Evolutionary conservation across 2,888 invertebrate genomes (phyloP), one percentile per base, ranked within the genome.

Genomic region (Cephus pulcher): DNA sequence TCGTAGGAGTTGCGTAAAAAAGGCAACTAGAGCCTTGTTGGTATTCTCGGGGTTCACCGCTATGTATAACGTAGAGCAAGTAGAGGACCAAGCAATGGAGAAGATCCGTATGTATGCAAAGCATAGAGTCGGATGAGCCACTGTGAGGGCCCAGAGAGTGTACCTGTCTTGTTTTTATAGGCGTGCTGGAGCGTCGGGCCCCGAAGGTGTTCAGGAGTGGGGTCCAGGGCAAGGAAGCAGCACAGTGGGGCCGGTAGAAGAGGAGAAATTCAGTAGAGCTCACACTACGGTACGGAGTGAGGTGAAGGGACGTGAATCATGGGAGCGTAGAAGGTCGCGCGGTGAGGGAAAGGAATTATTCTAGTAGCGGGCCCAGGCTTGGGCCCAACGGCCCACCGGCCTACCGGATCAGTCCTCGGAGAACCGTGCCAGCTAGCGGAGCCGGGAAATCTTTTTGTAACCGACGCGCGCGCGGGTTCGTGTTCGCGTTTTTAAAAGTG

Each of bases 81-180:
- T 56, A 56, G 56, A 56, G 56, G 23, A 71, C 15, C 33, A 32
- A 23, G 71, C 71, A 34, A 1, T 32, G 71, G 34, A 34, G 33
- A 33, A 70, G 32, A 71, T 71, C 71, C 75, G 74, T 70, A 32
- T 75, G 78, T 40, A 80, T 77, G 77, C 86, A 89, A 88, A 89
- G 86, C 86, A 85, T 86, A 84, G 88, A 89, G 88, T 89, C 87
- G 85, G 87, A 89, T 87, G 89, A 90, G 90, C 91, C 90, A 90
- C 91, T 88, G 91, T 88, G 89, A 90, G 89, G 90, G 90, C 86
- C 88, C 87, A 84, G 89, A 88, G 89, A 90, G 90, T 91, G 90
- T 90, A 91, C 90, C 90, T 90, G 91, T 91, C 91, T 91, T 91
- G 91, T 91, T 91, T 91, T 91, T 91, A 90, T 90, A 91, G 89